Percentiles rank a stretch among this genome's conserved stretches.
Conservation (phyloP, 2,797 vertebrate genomes). For the Apogon hyalosoma region DNA sequence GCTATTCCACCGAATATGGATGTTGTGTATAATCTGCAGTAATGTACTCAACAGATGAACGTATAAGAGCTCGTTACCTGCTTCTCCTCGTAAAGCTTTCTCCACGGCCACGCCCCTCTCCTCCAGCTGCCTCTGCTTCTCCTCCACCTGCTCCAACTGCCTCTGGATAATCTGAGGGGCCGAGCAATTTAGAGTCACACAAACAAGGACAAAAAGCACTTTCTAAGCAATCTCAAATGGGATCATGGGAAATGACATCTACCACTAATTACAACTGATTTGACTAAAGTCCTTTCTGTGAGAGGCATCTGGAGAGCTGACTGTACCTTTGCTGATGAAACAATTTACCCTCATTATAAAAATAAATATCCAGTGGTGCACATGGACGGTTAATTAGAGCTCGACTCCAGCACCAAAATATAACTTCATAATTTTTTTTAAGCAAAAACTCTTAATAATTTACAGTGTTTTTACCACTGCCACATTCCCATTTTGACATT, state of each 20-base stretch:
- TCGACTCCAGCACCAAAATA: constrained; percentile 17
- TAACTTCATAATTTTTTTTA: constrained; percentile 5
- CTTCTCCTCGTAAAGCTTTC: constrained; percentile 97
- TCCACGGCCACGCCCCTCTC: constrained; percentile 97
- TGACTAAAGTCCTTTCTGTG: constrained; percentile 13
- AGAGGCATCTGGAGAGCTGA: constrained; percentile 24
- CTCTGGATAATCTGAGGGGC: constrained; percentile 94
- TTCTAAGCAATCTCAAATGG: constrained; percentile 4
- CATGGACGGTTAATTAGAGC: constrained; percentile 24
- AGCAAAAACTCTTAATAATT: constrained; percentile 23
- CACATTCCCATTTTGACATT: not conserved
- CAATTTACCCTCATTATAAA: constrained; percentile 49
- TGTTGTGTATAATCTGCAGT: constrained; percentile 1
- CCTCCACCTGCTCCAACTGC: constrained; percentile 98
- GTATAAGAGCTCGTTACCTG: constrained; percentile 87
- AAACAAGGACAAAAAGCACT: not conserved
- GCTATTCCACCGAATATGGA: not conserved
- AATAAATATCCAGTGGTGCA: constrained; percentile 20
- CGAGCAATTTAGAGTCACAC: constrained; percentile 9
- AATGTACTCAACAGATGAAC: not conserved
- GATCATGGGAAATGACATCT: constrained; percentile 3
- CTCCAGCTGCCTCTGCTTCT: constrained; percentile 97
- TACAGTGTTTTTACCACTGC: not conserved
- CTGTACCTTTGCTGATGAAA: constrained; percentile 7
- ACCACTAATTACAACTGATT: constrained; percentile 20